These are phyloP conservation scores for Desmophyllum pertusum DNA, from an alignment of 92 coral and sea anemone species.

Conservation along the genomic window DNA sequence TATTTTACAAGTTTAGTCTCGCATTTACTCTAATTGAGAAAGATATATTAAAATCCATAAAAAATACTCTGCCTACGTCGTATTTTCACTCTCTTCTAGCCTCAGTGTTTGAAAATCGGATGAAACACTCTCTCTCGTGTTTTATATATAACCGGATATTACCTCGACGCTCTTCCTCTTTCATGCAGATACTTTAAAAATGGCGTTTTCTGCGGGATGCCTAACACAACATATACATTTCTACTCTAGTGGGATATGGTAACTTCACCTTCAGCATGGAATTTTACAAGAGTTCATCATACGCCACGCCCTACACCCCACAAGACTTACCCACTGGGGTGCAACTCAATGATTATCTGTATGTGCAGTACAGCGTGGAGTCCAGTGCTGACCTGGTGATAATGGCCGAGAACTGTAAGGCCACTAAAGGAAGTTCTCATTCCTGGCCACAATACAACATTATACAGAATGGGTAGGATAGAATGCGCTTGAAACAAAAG, in stretches of 20 bases:
- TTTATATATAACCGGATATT: no score
- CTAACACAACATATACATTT: not conserved
- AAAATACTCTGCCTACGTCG: no score
- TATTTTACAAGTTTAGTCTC: no score
- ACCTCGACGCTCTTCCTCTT: no score
- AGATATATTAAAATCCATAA: no score
- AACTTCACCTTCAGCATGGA: slow-evolving; percentile 19
- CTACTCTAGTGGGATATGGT: slow-evolving; percentile 26
- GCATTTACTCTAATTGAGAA: no score
- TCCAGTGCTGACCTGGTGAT: slow-evolving; percentile 34
- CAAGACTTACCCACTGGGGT: slow-evolving; percentile 9
- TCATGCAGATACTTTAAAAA: no score
- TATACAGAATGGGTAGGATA: slow-evolving; percentile 48
- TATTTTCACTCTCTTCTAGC: no score
- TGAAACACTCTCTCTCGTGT: no score
- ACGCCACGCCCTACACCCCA: not conserved
- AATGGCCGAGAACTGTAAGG: slow-evolving; percentile 51
- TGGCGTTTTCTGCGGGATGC: no score
- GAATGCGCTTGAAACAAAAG: not conserved
- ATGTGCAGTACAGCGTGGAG: slow-evolving; percentile 26
- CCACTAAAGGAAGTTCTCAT: slow-evolving; percentile 35
- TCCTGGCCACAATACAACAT: slow-evolving; percentile 43
- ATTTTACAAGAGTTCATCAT: not conserved
- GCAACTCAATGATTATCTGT: not conserved
- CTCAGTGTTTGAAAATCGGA: no score